phyloP scores from a whole-genome alignment of 2,113 vertebrate genomes.

The Ahaetulla prasina region DNA sequence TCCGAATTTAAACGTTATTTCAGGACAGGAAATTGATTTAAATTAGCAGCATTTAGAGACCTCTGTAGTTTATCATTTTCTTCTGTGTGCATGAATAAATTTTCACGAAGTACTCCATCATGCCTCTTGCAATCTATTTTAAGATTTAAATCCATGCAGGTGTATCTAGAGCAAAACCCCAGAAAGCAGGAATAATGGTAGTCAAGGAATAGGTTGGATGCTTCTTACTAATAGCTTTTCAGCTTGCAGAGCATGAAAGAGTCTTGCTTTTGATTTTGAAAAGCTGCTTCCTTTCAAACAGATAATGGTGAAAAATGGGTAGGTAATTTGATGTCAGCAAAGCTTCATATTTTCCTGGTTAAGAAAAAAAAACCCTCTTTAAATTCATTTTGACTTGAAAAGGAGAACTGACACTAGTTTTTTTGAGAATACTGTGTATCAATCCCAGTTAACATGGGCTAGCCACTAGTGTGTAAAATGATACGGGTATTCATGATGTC shows the following conservation, averaged over 20 bases:
- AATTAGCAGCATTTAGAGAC: not conserved
- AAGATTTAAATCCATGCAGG: not conserved
- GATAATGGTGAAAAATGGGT: not conserved
- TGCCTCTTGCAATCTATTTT: no score
- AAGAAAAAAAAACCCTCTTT: not conserved
- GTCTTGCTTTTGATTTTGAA: not conserved
- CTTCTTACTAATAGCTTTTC: not conserved
- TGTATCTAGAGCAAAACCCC: not conserved
- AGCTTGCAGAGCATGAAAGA: not conserved
- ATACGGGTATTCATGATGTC: not conserved
- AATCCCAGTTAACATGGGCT: not conserved
- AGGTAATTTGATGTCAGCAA: not conserved
- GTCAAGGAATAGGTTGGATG: not conserved
- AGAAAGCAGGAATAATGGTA: not conserved
- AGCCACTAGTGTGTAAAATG: not conserved
- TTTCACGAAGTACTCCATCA: no score
- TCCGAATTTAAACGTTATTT: not conserved
- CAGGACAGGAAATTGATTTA: not conserved
- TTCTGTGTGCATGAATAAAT: not conserved
- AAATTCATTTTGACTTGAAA: not conserved
- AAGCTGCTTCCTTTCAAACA: not conserved
- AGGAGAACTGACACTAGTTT: not conserved
- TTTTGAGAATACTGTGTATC: not conserved
- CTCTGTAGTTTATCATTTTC: not conserved
- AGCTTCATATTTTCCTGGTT: not conserved